Evolutionary conservation across 2,113 vertebrate species (phyloP).

Genomic region (Holacanthus passer): DNA sequence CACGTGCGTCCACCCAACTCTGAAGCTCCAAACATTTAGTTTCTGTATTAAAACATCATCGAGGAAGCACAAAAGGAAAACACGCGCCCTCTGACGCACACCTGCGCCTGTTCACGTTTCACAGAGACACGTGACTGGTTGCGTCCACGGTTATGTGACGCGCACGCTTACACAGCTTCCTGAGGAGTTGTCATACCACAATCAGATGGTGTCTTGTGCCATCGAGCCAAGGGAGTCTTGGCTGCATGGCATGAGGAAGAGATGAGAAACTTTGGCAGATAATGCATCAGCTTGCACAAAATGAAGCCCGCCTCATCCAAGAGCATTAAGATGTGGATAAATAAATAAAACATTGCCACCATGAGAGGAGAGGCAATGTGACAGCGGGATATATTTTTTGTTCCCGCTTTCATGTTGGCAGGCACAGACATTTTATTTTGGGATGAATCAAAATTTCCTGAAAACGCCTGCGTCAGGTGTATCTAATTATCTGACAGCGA

Average conservation of each 20-base stretch:
- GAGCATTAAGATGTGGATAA: conserved; percentile 72
- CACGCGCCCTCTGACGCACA: conserved; percentile 5
- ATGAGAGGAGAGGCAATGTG: conserved; percentile 69
- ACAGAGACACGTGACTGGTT: conserved; percentile 9
- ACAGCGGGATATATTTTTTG: conserved; percentile 61
- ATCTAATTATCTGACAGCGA: conserved; percentile 85
- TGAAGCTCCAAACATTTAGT: conserved; percentile 26
- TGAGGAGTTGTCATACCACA: not conserved
- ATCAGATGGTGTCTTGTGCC: conserved; percentile 33
- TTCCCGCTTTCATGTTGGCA: conserved; percentile 75
- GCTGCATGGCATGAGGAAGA: conserved; percentile 22
- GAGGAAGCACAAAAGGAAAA: conserved; percentile 15
- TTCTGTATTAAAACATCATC: conserved; percentile 14
- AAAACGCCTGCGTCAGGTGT: conserved; percentile 80
- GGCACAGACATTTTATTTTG: conserved; percentile 76
- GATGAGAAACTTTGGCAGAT: conserved; percentile 55
- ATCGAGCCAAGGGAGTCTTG: conserved; percentile 17
- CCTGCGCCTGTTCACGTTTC: conserved; percentile 18
- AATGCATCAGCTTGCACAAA: conserved; percentile 69
- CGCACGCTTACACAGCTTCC: not conserved
- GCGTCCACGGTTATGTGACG: not conserved
- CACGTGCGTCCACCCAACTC: conserved; percentile 30
- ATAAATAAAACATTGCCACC: conserved; percentile 82
- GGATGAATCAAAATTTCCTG: conserved; percentile 81
- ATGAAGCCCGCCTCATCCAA: conserved; percentile 71